These are phyloP conservation scores for Caloenas nicobarica DNA, from an alignment of 2,113 vertebrate genomes.

Conservation along the genomic window DNA sequence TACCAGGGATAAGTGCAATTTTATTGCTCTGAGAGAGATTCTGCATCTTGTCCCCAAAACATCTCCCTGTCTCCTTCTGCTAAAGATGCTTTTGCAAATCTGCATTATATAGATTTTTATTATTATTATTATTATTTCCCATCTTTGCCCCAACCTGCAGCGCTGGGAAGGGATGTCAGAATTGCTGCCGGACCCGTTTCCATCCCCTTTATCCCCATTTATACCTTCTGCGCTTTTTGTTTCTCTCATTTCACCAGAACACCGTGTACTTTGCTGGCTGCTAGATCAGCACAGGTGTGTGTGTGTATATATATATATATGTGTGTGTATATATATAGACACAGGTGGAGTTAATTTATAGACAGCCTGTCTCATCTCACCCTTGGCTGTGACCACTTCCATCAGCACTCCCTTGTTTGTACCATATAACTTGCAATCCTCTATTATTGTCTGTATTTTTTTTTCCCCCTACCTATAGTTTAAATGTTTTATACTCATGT, in stretches of 20 bases:
- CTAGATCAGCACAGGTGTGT: not conserved
- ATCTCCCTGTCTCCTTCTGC: not conserved
- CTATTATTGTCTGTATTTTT: not conserved
- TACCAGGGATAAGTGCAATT: rapidly evolving
- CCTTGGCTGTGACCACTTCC: not conserved
- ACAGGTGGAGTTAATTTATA: not conserved
- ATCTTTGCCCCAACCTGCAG: rapidly evolving
- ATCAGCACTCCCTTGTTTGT: not conserved
- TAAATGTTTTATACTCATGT: not conserved
- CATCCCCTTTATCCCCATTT: not conserved
- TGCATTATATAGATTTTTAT: not conserved
- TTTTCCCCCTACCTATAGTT: not conserved
- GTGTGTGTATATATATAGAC: not conserved
- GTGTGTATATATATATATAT: no score
- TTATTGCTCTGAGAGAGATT: rapidly evolving
- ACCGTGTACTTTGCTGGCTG: not conserved
- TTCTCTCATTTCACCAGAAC: not conserved
- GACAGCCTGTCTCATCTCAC: not conserved
- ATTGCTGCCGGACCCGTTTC: rapidly evolving
- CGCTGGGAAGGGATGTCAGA: rapidly evolving
- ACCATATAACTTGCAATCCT: not conserved
- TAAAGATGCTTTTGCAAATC: not conserved
- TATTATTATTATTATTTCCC: not conserved
- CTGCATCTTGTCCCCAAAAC: rapidly evolving
- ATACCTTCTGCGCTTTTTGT: rapidly evolving